A percentile compares a stretch with the other conserved stretches of the same genome.
Evolutionary conservation across 2,113 vertebrate species (phyloP).

Genomic region (Megaleporinus macrocephalus): DNA sequence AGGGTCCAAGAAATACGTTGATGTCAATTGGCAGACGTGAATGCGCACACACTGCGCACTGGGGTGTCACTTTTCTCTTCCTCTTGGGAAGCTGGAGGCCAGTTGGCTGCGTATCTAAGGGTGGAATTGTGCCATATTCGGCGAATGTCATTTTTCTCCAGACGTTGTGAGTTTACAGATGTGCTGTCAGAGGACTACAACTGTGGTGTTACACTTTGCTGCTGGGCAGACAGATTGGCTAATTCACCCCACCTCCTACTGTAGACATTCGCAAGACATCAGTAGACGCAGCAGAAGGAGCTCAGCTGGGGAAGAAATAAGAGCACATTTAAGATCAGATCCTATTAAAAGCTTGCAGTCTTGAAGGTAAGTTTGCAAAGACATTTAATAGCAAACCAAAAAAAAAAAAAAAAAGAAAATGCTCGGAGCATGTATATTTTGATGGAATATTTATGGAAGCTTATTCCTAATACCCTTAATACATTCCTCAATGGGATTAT

Average conservation of each 20-base stretch:
- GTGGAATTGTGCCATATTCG: conserved; percentile 64
- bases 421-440: conserved; percentile 4
- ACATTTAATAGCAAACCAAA: background rate
- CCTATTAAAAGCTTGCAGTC: background rate
- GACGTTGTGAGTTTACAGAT: conserved; percentile 64
- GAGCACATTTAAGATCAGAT: background rate
- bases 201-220: conserved; percentile 35
- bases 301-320: background rate
- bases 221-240: conserved; percentile 22
- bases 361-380: conserved; percentile 34
- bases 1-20: background rate
- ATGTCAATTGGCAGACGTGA: conserved; percentile 1
- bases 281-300: background rate
- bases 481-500: conserved; percentile 22
- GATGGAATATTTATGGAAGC: conserved; percentile 14
- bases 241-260: conserved; percentile 36
- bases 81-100: conserved; percentile 20
- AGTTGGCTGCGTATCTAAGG: conserved; percentile 33
- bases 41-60: conserved; percentile 17
- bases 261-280: conserved; percentile 13
- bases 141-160: conserved; percentile 69
- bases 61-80: conserved; percentile 29
- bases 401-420: background rate
- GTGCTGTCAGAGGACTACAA: conserved; percentile 51
- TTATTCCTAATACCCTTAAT: conserved; percentile 26